Conservation (phyloP, 2,888 invertebrate species). For the Eupelmus urozonus region DNA sequence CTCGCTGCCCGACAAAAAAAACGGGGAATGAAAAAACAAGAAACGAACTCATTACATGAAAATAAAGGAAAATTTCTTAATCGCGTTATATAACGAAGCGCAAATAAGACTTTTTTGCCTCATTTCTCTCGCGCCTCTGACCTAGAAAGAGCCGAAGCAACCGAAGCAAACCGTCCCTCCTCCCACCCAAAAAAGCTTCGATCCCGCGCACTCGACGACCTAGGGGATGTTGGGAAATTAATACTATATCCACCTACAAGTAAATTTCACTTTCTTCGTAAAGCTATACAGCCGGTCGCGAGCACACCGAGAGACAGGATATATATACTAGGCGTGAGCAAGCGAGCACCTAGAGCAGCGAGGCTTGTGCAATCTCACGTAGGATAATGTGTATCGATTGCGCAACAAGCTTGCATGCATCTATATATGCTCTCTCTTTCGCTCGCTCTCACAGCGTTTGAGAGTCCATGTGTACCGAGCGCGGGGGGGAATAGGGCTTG, state of each 20-base stretch:
- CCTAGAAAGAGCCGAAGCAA: too few relatives aligned
- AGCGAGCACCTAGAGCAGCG: too few relatives aligned
- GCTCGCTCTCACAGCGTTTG: too few relatives aligned
- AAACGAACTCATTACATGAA: not conserved
- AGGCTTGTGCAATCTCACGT: constrained; percentile 25
- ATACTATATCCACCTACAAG: not conserved
- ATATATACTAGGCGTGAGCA: not conserved
- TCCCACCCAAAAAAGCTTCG: not conserved
- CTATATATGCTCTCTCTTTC: too few relatives aligned
- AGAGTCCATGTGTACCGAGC: too few relatives aligned
- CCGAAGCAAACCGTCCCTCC: not conserved
- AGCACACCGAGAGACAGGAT: not conserved
- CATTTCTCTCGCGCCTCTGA: not conserved
- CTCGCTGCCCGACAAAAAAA: too few relatives aligned
- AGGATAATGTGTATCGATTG: constrained; percentile 32
- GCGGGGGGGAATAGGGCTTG: not conserved
- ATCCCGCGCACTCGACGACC: not conserved
- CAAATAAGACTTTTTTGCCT: not conserved
- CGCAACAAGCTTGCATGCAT: not conserved
- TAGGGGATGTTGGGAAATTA: constrained; percentile 2
- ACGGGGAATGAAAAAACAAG: not conserved
- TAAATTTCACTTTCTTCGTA: constrained; percentile 44
- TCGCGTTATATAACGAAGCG: constrained; percentile 21
- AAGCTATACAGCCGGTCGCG: not conserved
- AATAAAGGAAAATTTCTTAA: constrained; percentile 28